phyloP scores from a whole-genome alignment of 2,113 vertebrate species.

The Pteruthius melanotis region DNA sequence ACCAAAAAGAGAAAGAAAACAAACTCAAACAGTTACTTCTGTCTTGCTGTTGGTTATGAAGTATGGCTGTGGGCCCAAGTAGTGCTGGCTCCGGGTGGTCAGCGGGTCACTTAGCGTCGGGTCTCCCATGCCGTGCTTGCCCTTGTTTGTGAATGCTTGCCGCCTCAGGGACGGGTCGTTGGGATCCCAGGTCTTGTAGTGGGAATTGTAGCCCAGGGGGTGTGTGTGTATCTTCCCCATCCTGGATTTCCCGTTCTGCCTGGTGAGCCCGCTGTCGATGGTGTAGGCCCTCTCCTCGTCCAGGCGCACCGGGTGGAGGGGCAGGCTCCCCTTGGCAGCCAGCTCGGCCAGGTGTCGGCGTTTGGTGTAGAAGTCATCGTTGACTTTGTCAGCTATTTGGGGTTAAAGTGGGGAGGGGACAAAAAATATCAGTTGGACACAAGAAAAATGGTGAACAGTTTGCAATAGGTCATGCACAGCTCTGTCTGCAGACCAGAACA shows the following conservation, averaged over 20 bases:
- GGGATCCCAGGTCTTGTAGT: slow-evolving; percentile 93
- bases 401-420: not conserved
- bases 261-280: slow-evolving; percentile 82
- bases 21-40: slow-evolving; percentile 95
- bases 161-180: slow-evolving; percentile 87
- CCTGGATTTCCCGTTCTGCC: slow-evolving; percentile 86
- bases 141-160: slow-evolving; percentile 86
- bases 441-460: not conserved
- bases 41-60: slow-evolving; percentile 99
- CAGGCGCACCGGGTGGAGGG: slow-evolving; percentile 85
- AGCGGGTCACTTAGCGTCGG: slow-evolving; percentile 83
- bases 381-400: slow-evolving; percentile 88
- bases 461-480: not conserved
- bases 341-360: slow-evolving; percentile 89
- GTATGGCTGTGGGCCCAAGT: slow-evolving; percentile 92
- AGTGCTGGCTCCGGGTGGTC: slow-evolving; percentile 87
- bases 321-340: slow-evolving; percentile 87
- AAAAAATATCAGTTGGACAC: not conserved
- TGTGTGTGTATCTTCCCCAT: slow-evolving; percentile 79
- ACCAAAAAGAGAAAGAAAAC: not conserved
- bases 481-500: not conserved
- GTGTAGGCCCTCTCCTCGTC: slow-evolving; percentile 87
- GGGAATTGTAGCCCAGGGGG: slow-evolving; percentile 86
- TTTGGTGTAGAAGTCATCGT: slow-evolving; percentile 91
- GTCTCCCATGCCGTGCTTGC: slow-evolving; percentile 83